phyloP scores from a whole-genome alignment of 2,888 invertebrate species.

The Cryptocheilus praepositus region DNA sequence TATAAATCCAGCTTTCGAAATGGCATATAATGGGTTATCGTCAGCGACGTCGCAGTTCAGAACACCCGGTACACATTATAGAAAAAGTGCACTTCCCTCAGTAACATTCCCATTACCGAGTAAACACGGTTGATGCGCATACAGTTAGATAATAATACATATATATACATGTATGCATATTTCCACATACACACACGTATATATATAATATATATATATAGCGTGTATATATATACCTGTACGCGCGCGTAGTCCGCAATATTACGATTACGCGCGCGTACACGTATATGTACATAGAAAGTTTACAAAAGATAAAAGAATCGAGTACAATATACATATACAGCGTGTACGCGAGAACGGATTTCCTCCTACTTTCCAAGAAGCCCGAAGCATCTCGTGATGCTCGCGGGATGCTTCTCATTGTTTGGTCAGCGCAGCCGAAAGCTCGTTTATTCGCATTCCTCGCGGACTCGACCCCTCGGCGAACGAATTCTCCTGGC shows the following conservation, averaged over 20 bases:
- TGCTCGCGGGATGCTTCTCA: too few relatives aligned
- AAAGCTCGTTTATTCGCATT: conserved; percentile 3
- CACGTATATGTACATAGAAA: conserved; percentile 58
- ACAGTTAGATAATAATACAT: conserved; percentile 37
- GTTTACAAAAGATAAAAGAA: conserved; percentile 67
- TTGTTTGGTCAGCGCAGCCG: conserved; percentile 25
- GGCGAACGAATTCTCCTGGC: conserved; percentile 20
- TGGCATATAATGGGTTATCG: conserved; percentile 10
- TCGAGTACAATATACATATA: conserved; percentile 59
- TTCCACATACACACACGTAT: too few relatives aligned
- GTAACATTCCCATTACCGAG: conserved; percentile 27
- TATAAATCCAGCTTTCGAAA: not conserved
- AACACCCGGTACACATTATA: conserved; percentile 40
- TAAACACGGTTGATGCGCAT: conserved; percentile 36
- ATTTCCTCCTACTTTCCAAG: conserved; percentile 21
- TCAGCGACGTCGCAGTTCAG: conserved; percentile 17
- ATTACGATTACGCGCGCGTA: conserved; percentile 6
- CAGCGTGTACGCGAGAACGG: conserved; percentile 33
- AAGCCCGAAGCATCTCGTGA: conserved; percentile 8
- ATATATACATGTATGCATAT: conserved; percentile 28
- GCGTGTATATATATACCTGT: conserved; percentile 57
- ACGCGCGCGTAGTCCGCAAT: conserved; percentile 2
- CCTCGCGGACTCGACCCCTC: not conserved
- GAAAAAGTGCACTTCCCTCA: conserved; percentile 54
- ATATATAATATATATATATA: conserved; percentile 29